These are phyloP conservation scores for Orchestes rusci DNA, from an alignment of 2,888 invertebrate genomes.

Conservation along the genomic window DNA sequence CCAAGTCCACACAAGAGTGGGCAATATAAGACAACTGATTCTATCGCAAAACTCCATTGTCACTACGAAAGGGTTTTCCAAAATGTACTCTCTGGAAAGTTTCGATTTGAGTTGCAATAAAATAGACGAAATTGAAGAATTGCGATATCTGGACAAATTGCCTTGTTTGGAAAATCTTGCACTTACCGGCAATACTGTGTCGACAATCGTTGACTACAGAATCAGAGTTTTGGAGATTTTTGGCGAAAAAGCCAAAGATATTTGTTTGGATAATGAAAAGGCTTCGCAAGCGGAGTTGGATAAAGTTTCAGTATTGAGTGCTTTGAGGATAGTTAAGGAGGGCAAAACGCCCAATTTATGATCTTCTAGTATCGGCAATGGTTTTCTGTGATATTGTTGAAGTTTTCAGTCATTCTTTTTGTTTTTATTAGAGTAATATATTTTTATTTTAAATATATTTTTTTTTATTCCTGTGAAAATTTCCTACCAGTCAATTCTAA, in stretches of 20 bases:
- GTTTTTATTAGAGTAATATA: too few relatives aligned
- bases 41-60: conserved; percentile 78
- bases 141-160: conserved; percentile 69
- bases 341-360: conserved; percentile 27
- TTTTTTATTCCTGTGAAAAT: too few relatives aligned
- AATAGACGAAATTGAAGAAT: conserved; percentile 72
- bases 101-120: conserved; percentile 83
- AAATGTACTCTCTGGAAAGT: conserved; percentile 78
- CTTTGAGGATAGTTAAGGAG: conserved; percentile 66
- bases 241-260: conserved; percentile 71
- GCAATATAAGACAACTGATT: conserved; percentile 79
- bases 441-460: too few relatives aligned
- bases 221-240: conserved; percentile 85
- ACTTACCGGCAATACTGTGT: conserved; percentile 84
- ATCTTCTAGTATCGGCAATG: too few relatives aligned
- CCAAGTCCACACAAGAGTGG: conserved; percentile 77
- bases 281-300: conserved; percentile 85
- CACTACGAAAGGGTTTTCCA: conserved; percentile 64
- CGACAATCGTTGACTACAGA: conserved; percentile 80
- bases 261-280: conserved; percentile 81
- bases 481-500: too few relatives aligned
- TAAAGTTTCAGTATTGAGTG: conserved; percentile 84
- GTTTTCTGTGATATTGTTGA: too few relatives aligned
- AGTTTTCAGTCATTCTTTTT: too few relatives aligned
- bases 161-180: conserved; percentile 84